Conservation (phyloP, 2,888 invertebrate species). For the Hydrotaea cyrtoneurina region DNA sequence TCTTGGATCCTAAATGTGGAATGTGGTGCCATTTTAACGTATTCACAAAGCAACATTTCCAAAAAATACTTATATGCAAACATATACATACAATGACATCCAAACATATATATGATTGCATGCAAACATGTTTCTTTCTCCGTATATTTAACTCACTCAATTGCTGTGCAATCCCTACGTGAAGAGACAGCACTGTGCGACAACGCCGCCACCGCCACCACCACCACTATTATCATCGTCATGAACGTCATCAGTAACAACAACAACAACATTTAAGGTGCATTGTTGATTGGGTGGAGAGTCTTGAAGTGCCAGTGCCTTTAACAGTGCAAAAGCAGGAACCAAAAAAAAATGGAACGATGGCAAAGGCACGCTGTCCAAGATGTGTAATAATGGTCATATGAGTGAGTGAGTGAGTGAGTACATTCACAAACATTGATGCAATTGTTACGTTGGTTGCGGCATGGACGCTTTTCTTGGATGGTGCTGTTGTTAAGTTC, state of each 20-base stretch:
- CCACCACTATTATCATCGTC: neutral
- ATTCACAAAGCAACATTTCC: too few species aligned
- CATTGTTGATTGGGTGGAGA: constrained; percentile 41
- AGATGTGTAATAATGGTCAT: constrained; percentile 43
- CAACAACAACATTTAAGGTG: constrained; percentile 27
- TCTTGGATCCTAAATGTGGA: too few species aligned
- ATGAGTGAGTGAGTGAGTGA: neutral
- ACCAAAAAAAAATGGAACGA: neutral
- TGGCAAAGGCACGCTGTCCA: neutral
- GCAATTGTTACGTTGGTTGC: constrained; percentile 51
- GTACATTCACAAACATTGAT: constrained; percentile 27
- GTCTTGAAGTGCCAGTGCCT: neutral
- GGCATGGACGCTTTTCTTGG: neutral
- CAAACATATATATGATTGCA: too few species aligned
- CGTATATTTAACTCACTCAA: too few species aligned
- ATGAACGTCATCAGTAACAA: neutral
- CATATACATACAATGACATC: too few species aligned
- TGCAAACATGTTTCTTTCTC: too few species aligned
- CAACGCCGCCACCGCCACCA: neutral
- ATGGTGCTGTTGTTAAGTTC: constrained; percentile 8
- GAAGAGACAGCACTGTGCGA: neutral
- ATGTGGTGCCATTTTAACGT: too few species aligned
- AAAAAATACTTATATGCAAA: too few species aligned
- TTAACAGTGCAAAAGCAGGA: neutral
- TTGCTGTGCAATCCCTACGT: too few species aligned